Evolutionary conservation across 1,140 invertebrate species (phyloP).

Genomic region (Leptinotarsa lineolata): DNA sequence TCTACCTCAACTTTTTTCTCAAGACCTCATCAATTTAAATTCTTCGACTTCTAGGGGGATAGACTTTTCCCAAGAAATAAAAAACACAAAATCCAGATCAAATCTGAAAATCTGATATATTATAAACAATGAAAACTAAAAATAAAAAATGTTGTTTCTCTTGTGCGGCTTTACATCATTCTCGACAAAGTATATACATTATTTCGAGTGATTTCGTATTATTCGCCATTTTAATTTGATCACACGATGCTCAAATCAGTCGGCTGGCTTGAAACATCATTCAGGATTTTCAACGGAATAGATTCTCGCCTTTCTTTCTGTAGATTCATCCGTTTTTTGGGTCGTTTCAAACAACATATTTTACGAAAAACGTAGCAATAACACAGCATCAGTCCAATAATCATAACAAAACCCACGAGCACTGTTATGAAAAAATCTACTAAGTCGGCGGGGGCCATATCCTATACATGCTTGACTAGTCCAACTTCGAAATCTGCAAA

Average conservation of each 20-base stretch:
- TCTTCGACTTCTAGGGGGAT: too few relatives aligned
- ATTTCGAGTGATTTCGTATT: neutral
- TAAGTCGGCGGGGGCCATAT: slow-evolving; percentile 33
- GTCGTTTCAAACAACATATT: slow-evolving; percentile 28
- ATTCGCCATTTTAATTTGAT: neutral
- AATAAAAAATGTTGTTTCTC: too few relatives aligned
- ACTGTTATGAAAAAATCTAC: slow-evolving; percentile 36
- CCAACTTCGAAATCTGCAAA: too few relatives aligned
- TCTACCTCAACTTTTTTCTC: too few relatives aligned
- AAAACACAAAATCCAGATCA: too few relatives aligned
- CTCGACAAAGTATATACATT: neutral
- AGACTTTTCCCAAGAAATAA: too few relatives aligned
- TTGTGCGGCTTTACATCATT: neutral
- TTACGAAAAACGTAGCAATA: slow-evolving; percentile 37
- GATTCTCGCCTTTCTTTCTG: slow-evolving; percentile 33
- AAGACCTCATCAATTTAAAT: too few relatives aligned
- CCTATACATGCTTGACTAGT: neutral
- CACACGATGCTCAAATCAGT: slow-evolving; percentile 32
- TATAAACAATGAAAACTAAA: too few relatives aligned
- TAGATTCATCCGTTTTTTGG: slow-evolving; percentile 26
- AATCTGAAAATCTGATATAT: too few relatives aligned
- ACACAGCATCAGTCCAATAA: slow-evolving; percentile 31
- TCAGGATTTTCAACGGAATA: slow-evolving; percentile 36
- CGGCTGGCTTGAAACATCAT: slow-evolving; percentile 36
- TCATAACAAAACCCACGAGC: slow-evolving; percentile 34